A percentile compares a stretch with the other conserved stretches of the same genome.
Evolutionary conservation across 2,113 vertebrate species (phyloP).

Genomic region (Notothenia rossii): DNA sequence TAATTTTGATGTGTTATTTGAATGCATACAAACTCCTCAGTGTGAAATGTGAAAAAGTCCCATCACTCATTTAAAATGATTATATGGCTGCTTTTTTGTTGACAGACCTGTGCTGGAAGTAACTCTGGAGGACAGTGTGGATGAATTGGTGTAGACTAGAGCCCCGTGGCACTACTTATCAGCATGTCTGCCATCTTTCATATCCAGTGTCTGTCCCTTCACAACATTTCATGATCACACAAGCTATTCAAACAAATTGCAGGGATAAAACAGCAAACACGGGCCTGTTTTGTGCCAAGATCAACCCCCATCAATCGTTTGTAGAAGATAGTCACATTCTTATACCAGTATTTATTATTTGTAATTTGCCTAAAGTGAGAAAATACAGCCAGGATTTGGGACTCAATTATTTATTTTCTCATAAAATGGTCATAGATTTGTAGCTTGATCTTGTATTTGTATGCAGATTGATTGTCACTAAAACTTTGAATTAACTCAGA

Average conservation of each 20-base stretch:
- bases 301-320: constrained; percentile 7
- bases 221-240: constrained; percentile 14
- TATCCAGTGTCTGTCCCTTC: background rate
- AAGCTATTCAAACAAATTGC: constrained; percentile 11
- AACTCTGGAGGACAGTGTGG: constrained; percentile 34
- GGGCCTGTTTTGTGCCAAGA: constrained; percentile 1
- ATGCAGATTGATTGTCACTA: constrained; percentile 11
- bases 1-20: background rate
- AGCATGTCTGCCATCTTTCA: constrained; percentile 5
- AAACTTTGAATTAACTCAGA: constrained; percentile 17
- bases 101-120: background rate
- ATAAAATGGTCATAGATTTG: background rate
- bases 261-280: constrained; percentile 17
- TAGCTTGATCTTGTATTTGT: background rate
- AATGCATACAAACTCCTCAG: background rate
- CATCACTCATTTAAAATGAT: background rate
- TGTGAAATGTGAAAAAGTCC: background rate
- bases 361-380: background rate
- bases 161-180: background rate
- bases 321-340: background rate
- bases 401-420: background rate
- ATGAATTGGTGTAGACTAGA: constrained; percentile 6
- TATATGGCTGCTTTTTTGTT: constrained; percentile 8
- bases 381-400: background rate
- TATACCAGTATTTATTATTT: constrained; percentile 19